These are phyloP conservation scores for Rallus limicola DNA, from an alignment of 2,113 vertebrate species.

Conservation along the genomic window DNA sequence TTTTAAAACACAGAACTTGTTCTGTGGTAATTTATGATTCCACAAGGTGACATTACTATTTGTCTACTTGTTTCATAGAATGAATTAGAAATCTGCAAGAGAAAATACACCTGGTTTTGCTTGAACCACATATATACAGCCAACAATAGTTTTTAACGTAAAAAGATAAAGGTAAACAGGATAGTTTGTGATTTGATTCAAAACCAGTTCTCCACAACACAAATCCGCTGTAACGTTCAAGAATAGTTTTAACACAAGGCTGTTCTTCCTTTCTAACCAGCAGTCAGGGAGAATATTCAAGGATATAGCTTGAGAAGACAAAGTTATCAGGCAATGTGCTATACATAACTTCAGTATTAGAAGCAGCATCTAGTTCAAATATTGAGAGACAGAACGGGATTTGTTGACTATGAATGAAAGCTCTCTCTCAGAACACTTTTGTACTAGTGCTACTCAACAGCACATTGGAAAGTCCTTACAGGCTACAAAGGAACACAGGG, in stretches of 20 bases:
- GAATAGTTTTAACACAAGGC: not conserved
- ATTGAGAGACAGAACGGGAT: not conserved
- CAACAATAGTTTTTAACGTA: not conserved
- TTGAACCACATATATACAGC: not conserved
- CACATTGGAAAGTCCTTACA: not conserved
- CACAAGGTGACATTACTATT: not conserved
- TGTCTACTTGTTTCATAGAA: not conserved
- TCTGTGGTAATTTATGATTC: not conserved
- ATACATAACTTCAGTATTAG: not conserved
- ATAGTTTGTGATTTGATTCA: not conserved
- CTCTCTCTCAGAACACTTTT: not conserved
- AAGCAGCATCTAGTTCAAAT: not conserved
- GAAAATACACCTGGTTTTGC: not conserved
- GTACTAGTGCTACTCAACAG: not conserved
- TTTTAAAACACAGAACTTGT: not conserved
- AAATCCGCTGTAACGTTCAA: not conserved
- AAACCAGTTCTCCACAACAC: not conserved
- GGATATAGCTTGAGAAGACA: not conserved
- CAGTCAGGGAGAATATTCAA: conserved; percentile 37
- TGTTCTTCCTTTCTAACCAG: not conserved
- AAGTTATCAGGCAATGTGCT: not conserved
- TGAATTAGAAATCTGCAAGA: not conserved
- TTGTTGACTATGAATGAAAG: not conserved
- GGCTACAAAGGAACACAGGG: not conserved
- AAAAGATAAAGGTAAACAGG: not conserved